Conservation (phyloP, 2,797 vertebrate genomes). For the Tinamus major region DNA sequence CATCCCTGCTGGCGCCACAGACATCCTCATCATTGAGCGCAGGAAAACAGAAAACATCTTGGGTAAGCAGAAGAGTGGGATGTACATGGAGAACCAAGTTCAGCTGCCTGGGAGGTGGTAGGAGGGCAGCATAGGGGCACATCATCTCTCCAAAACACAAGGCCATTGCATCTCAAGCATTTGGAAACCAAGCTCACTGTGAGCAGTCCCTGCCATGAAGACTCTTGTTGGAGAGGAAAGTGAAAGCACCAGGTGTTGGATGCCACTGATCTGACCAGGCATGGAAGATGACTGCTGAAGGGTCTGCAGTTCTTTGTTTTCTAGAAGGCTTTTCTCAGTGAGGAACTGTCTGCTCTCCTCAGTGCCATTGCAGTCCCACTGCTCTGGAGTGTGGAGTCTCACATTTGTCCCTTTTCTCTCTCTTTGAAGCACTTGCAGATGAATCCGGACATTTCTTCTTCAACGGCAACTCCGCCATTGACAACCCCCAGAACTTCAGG, state of each 20-base stretch:
- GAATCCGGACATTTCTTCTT: slow-evolving; percentile 90
- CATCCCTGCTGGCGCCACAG: slow-evolving; percentile 87
- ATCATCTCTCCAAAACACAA: not conserved
- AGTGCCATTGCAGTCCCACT: not conserved
- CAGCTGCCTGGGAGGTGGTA: not conserved
- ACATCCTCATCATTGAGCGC: slow-evolving; percentile 92
- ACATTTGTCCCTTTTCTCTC: not conserved
- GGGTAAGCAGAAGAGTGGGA: slow-evolving; percentile 70
- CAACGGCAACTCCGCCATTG: slow-evolving; percentile 89
- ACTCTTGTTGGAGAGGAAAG: not conserved
- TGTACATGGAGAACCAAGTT: not conserved
- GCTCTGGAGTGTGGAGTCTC: not conserved
- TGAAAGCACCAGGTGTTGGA: not conserved
- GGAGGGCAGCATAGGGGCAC: not conserved
- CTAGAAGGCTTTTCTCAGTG: rapidly evolving
- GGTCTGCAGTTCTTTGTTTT: not conserved
- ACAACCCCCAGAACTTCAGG: slow-evolving; percentile 90
- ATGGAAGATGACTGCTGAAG: not conserved
- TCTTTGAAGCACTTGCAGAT: slow-evolving; percentile 86
- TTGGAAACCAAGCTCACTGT: not conserved
- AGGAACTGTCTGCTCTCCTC: not conserved
- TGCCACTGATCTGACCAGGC: not conserved
- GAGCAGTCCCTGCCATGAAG: not conserved
- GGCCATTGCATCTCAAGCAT: not conserved
- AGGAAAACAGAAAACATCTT: slow-evolving; percentile 92